Base-by-base conservation (phyloP, 2,888 invertebrate species). In the Carpatolechia fugitivella region DNA sequence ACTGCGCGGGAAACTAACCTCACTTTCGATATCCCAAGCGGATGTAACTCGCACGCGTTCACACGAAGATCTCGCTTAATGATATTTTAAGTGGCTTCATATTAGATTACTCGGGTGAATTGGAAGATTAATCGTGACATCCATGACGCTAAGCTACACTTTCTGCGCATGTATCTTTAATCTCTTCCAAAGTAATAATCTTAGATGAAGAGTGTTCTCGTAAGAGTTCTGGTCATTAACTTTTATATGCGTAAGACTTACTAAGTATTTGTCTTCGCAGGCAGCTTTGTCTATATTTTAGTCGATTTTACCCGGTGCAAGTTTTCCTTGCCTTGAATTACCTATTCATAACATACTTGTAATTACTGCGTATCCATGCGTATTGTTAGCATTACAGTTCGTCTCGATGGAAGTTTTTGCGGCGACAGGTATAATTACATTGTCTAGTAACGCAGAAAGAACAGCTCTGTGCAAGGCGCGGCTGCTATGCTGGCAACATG, bases 21-120 rank as follows among this genome's bases (percentile, higher is more conserved):
- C 80, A 84, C 84, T 85, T 85, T 86, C 82, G 69, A 71, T 54
- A 36, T 47, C 78, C 63, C 66, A 79, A 64, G 70, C 83, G 84
- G 85, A 84, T 80, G 72, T 80, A 18, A n/a, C 44, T 20, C 33
- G 46, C 44, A 38, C 52, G 38, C 51, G 50, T 36, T 52, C 52
- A 55, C 29, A 14, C 50, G 29, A 36, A 51, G 33, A 40, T 38
- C 11, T 49, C n/a, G 18, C 24, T 49, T 41, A 24, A 55, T 49
- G 49, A 40, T 48, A 31, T 49, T 55, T 20, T 52, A 53, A 36
- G 30, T 36, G 47, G 36, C 24, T 35, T 33, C 20, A 33, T 48
- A 48, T 49, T 49, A 35, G 16, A 36, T 49, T 47, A 47, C 47
- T 36, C 49, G 8, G 31, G 35, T 16, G 29, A 49, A 36, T 35